Conservation (phyloP, 2,888 invertebrate species). For the Drosophila formosana region DNA sequence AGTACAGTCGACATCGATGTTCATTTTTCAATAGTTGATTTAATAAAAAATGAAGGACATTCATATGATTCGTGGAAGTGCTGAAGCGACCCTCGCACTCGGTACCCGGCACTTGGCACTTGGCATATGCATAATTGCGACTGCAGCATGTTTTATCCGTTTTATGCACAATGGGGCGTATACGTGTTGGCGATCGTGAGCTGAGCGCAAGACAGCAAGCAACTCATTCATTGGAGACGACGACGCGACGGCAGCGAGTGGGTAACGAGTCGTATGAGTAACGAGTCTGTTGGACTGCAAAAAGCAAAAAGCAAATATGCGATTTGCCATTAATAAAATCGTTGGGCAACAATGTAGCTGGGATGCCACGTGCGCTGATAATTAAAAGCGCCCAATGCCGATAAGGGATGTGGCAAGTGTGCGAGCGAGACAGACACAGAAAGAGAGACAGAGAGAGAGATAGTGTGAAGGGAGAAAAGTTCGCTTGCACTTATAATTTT, state of each 20-base stretch:
- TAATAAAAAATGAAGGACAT: too few relatives aligned
- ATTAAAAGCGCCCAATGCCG: slow-evolving; percentile 42
- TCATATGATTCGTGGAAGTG: background rate
- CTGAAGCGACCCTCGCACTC: background rate
- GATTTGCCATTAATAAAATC: slow-evolving; percentile 28
- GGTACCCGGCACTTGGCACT: too few relatives aligned
- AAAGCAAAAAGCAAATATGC: background rate
- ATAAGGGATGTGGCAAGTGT: background rate
- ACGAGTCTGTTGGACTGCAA: slow-evolving; percentile 5
- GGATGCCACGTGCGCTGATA: slow-evolving; percentile 52
- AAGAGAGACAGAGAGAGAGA: background rate
- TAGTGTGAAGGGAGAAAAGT: background rate
- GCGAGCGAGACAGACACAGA: background rate
- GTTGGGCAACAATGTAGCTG: slow-evolving; percentile 35
- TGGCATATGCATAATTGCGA: slow-evolving; percentile 13
- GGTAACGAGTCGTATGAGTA: slow-evolving; percentile 1
- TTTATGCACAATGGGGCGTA: slow-evolving; percentile 16
- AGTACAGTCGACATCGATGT: too few relatives aligned
- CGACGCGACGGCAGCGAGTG: background rate
- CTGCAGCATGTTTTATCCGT: background rate
- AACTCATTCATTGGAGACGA: slow-evolving; percentile 4
- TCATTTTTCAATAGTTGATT: too few relatives aligned
- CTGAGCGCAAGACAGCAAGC: background rate
- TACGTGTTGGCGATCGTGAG: slow-evolving; percentile 22
- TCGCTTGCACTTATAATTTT: slow-evolving; percentile 33